These are phyloP conservation scores for Lasioglossum oenotherae DNA, from an alignment of 2,888 invertebrate species.

Conservation along the genomic window DNA sequence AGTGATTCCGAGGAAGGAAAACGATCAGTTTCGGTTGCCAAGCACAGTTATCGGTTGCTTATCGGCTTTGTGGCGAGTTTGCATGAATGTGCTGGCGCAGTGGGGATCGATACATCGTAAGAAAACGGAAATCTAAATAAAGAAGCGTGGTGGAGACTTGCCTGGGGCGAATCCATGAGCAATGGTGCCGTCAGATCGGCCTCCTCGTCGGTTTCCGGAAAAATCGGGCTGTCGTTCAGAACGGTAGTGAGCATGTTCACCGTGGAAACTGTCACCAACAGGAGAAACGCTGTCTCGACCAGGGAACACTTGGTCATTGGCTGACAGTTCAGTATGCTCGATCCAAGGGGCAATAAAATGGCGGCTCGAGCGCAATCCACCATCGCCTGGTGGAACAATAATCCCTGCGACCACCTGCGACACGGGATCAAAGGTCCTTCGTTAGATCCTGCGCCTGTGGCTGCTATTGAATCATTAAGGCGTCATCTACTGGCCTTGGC, in stretches of 20 bases:
- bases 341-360: constrained; percentile 91
- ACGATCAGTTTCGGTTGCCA: not conserved
- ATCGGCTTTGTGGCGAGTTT: not conserved
- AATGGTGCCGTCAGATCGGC: constrained; percentile 89
- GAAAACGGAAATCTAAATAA: constrained; percentile 13
- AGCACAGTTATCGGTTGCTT: not conserved
- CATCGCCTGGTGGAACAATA: constrained; percentile 93
- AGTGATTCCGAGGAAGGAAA: not conserved
- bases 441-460: not conserved
- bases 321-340: constrained; percentile 92
- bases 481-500: not conserved
- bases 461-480: not conserved
- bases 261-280: constrained; percentile 95
- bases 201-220: constrained; percentile 92
- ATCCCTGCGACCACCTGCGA: constrained; percentile 93
- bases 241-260: constrained; percentile 96
- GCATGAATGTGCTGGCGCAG: not conserved
- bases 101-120: constrained; percentile 12
- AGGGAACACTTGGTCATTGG: constrained; percentile 94
- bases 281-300: constrained; percentile 94
- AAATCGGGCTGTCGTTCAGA: constrained; percentile 93
- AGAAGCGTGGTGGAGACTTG: constrained; percentile 25
- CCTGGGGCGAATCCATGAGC: constrained; percentile 93
- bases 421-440: constrained; percentile 40
- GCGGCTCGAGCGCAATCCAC: constrained; percentile 94